Conservation (phyloP, 2,113 vertebrate genomes). For the Tor tambroides region DNA sequence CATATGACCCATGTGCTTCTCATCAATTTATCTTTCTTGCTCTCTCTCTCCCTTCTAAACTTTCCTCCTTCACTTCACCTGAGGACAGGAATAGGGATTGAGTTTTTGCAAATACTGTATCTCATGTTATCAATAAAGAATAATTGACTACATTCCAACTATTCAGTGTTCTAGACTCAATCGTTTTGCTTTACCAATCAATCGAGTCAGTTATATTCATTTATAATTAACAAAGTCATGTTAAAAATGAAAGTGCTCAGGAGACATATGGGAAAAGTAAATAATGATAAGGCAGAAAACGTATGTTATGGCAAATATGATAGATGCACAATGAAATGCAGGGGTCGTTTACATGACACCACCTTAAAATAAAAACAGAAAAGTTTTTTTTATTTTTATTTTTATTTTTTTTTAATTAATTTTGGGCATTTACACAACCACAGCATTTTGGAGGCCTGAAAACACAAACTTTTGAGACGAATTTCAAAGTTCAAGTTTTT, state of each 20-base stretch:
- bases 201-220: neutral
- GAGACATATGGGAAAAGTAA: neutral
- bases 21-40: slow-evolving; percentile 2
- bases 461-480: too few species aligned
- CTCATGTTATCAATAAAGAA: neutral
- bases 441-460: too few species aligned
- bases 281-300: neutral
- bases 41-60: neutral
- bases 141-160: neutral
- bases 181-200: neutral
- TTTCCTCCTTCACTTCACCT: neutral
- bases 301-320: too few species aligned
- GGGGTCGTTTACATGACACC: too few species aligned
- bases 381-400: too few species aligned
- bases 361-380: too few species aligned
- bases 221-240: neutral
- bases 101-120: neutral
- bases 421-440: too few species aligned
- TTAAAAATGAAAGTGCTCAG: neutral
- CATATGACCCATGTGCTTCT: neutral
- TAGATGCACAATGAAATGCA: neutral
- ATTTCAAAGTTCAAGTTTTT: too few species aligned
- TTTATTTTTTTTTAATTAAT: too few species aligned
- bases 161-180: neutral
- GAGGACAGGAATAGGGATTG: neutral